Evolutionary conservation across 2,113 vertebrate species (phyloP).

Genomic region (Prionailurus viverrinus): DNA sequence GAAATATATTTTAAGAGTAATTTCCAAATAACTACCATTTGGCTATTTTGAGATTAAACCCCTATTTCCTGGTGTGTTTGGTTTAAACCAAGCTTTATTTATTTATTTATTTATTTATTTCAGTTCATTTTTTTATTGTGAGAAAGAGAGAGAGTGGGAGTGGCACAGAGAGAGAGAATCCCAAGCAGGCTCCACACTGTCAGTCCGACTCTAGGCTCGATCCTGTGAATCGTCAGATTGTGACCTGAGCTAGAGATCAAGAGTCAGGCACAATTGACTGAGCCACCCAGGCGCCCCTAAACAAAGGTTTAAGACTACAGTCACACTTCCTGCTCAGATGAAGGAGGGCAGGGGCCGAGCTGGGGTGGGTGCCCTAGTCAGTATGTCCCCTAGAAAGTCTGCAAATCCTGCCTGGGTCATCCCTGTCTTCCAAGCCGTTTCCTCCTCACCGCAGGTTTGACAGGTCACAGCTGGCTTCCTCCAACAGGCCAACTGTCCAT

Average conservation of each 20-base stretch:
- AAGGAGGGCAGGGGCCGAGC: too few species aligned
- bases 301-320: not conserved
- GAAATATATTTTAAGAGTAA: not conserved
- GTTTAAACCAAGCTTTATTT: not conserved
- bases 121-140: too few species aligned
- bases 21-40: not conserved
- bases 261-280: too few species aligned
- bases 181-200: too few species aligned
- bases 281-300: too few species aligned
- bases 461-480: not conserved
- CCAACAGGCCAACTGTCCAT: too few species aligned
- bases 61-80: not conserved
- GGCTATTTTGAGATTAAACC: not conserved
- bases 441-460: not conserved
- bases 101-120: too few species aligned
- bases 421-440: not conserved
- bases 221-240: too few species aligned
- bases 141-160: too few species aligned
- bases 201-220: too few species aligned
- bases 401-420: not conserved
- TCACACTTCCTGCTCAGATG: not conserved
- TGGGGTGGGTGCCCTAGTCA: not conserved
- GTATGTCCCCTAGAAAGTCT: not conserved
- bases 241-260: too few species aligned
- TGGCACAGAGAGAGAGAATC: too few species aligned